phyloP scores from a whole-genome alignment of 1,140 invertebrate genomes.

The Drosophila novamexicana region DNA sequence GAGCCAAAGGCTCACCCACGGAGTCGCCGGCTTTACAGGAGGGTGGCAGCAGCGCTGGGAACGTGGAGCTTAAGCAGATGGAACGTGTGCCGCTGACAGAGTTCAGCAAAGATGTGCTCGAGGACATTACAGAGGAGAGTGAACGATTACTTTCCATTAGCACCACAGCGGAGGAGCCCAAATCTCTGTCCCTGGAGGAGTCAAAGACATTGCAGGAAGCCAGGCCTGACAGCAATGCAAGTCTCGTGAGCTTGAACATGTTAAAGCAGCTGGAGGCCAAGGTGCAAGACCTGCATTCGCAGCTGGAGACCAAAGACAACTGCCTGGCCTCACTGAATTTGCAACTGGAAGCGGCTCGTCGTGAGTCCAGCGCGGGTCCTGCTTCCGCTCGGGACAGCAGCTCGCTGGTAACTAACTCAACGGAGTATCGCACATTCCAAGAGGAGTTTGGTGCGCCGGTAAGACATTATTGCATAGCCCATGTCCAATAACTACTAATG shows the following conservation, averaged over 20 bases:
- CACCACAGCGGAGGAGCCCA: constrained; percentile 67
- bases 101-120: constrained; percentile 76
- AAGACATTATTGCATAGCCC: neutral
- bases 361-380: constrained; percentile 66
- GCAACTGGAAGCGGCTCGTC: constrained; percentile 84
- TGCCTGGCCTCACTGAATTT: constrained; percentile 83
- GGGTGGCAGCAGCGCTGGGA: neutral
- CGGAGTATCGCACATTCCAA: constrained; percentile 85
- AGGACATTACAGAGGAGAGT: constrained; percentile 83
- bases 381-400: constrained; percentile 82
- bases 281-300: constrained; percentile 83
- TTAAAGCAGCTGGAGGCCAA: constrained; percentile 74
- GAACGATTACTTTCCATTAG: constrained; percentile 70
- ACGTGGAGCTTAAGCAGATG: constrained; percentile 71
- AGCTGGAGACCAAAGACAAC: constrained; percentile 84
- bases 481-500: neutral
- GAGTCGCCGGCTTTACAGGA: constrained; percentile 37
- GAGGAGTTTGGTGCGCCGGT: constrained; percentile 84
- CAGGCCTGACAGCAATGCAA: constrained; percentile 44
- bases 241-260: constrained; percentile 72
- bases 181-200: constrained; percentile 69
- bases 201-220: constrained; percentile 53
- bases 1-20: constrained; percentile 54
- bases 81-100: constrained; percentile 70
- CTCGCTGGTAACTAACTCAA: constrained; percentile 82